Conservation (phyloP, 2,113 vertebrate genomes). For the Micromys minutus region DNA sequence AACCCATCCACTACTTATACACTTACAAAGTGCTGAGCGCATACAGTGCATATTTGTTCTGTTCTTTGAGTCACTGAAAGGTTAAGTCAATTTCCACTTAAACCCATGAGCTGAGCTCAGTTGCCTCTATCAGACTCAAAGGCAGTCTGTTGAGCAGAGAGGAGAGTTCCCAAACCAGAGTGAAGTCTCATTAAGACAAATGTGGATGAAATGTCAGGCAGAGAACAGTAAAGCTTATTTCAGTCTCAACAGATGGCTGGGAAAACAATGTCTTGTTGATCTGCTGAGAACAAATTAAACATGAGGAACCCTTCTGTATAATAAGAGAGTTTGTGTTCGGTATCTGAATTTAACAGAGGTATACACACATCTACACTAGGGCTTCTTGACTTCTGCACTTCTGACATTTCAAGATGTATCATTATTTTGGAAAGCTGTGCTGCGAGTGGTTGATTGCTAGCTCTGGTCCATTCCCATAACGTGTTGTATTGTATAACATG, state of each 20-base stretch:
- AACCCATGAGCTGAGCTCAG: neutral
- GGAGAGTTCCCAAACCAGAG: conserved; percentile 43
- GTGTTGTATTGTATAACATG: neutral
- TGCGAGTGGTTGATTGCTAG: neutral
- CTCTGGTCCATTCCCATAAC: neutral
- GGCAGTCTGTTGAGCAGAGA: conserved; percentile 58
- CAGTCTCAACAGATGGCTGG: conserved; percentile 61
- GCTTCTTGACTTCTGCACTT: neutral
- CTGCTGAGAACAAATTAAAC: conserved; percentile 58
- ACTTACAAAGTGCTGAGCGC: neutral
- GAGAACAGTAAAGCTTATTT: conserved; percentile 44
- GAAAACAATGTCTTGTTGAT: conserved; percentile 65
- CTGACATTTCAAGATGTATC: neutral
- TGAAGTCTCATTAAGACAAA: conserved; percentile 65
- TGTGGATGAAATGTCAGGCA: conserved; percentile 49
- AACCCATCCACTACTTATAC: neutral
- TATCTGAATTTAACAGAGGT: neutral
- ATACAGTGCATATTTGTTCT: neutral
- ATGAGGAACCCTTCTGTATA: neutral
- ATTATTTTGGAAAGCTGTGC: neutral
- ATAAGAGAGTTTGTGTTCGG: neutral
- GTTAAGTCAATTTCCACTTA: neutral
- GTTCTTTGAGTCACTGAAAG: neutral
- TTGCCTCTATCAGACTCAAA: conserved; percentile 48
- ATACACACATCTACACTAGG: neutral